Conservation (phyloP, 2,113 vertebrate genomes). For the Megalops atlanticus region DNA sequence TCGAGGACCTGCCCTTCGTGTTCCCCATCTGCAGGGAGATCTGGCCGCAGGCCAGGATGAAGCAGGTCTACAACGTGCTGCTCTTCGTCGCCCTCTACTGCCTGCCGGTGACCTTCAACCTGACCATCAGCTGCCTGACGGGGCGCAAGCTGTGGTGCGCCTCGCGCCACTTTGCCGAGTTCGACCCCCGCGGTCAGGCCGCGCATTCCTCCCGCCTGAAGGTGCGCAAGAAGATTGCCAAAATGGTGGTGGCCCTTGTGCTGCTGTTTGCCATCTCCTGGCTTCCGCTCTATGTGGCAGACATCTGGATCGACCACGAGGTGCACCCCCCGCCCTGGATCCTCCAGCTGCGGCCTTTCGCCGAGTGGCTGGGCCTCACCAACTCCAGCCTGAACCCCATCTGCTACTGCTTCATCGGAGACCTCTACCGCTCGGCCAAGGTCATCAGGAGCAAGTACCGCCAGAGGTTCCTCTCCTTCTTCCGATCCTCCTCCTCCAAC, state of each 20-base stretch:
- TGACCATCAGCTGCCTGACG: constrained; percentile 85
- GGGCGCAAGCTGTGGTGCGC: constrained; percentile 79
- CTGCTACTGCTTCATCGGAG: constrained; percentile 89
- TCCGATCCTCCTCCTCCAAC: constrained; percentile 64
- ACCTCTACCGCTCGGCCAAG: constrained; percentile 81
- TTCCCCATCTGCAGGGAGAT: constrained; percentile 85
- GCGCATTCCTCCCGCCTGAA: constrained; percentile 81
- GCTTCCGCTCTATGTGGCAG: constrained; percentile 84
- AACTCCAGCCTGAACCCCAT: constrained; percentile 93
- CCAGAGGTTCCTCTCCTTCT: constrained; percentile 76
- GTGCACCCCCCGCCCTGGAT: constrained; percentile 77
- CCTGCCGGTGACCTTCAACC: constrained; percentile 86
- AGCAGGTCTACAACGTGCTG: constrained; percentile 86
- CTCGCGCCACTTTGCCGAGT: constrained; percentile 66
- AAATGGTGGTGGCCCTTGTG: constrained; percentile 88
- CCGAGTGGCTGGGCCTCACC: constrained; percentile 89
- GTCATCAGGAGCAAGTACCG: constrained; percentile 83
- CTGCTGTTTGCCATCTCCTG: constrained; percentile 85
- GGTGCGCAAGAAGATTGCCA: constrained; percentile 83
- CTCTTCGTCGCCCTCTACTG: constrained; percentile 90
- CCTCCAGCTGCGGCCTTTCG: constrained; percentile 82
- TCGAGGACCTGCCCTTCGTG: constrained; percentile 66
- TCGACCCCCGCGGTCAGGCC: constrained; percentile 71
- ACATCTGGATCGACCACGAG: constrained; percentile 86
- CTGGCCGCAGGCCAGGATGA: constrained; percentile 84